Conservation (phyloP, 1,140 invertebrate genomes). For the Eubasilissa regina region DNA sequence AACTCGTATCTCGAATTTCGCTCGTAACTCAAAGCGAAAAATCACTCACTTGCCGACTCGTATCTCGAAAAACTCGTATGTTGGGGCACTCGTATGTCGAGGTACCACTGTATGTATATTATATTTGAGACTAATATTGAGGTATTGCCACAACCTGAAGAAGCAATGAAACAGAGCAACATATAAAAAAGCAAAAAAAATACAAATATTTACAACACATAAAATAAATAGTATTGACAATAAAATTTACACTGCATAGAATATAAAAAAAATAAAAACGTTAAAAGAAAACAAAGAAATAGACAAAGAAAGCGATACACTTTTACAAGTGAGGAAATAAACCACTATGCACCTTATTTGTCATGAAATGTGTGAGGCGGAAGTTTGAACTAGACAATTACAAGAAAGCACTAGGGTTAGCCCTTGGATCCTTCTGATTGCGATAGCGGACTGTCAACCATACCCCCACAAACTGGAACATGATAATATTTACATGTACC, state of each 20-base stretch:
- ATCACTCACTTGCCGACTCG: too few species aligned
- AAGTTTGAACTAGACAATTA: constrained; percentile 72
- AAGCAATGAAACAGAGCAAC: too few species aligned
- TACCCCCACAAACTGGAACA: constrained; percentile 94
- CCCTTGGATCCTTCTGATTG: constrained; percentile 96
- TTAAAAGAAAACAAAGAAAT: not conserved
- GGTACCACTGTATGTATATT: too few species aligned
- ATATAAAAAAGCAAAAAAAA: too few species aligned
- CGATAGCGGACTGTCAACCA: constrained; percentile 97
- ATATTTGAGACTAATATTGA: too few species aligned
- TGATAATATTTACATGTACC: not conserved
- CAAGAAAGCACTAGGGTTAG: constrained; percentile 96
- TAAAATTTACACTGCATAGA: not conserved
- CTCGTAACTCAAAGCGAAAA: too few species aligned
- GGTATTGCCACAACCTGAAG: too few species aligned
- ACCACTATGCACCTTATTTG: constrained; percentile 49
- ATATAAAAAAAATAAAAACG: not conserved
- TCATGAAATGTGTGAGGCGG: constrained; percentile 28
- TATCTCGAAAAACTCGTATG: too few species aligned
- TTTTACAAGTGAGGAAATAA: constrained; percentile 24
- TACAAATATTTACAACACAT: not conserved
- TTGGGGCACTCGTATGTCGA: too few species aligned
- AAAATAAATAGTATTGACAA: too few species aligned
- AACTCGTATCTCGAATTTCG: too few species aligned
- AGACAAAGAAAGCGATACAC: constrained; percentile 1